These are phyloP conservation scores for Urosaurus nigricauda DNA, from an alignment of 2,797 vertebrate genomes.

Conservation along the genomic window DNA sequence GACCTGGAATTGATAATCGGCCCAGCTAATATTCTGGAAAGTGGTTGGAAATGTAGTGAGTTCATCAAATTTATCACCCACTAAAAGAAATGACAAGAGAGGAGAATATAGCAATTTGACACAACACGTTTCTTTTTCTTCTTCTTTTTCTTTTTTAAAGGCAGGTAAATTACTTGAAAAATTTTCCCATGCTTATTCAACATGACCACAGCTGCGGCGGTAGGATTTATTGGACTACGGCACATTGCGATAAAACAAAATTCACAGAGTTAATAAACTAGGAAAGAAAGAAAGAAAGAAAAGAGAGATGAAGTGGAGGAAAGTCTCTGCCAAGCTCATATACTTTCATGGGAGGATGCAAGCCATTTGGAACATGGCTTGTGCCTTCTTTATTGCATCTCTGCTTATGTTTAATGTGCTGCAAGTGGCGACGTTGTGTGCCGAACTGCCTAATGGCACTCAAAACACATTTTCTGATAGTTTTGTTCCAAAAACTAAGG, in stretches of 20 bases:
- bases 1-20: slow-evolving; percentile 66
- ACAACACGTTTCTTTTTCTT: slow-evolving; percentile 16
- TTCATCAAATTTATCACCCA: slow-evolving; percentile 78
- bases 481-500: slow-evolving; percentile 63
- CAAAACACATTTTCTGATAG: slow-evolving; percentile 63
- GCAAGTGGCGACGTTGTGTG: slow-evolving; percentile 25
- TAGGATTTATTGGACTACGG: slow-evolving; percentile 33
- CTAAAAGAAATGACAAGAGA: slow-evolving; percentile 69
- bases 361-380: background rate
- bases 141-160: slow-evolving; percentile 4
- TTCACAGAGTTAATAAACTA: background rate
- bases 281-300: too few relatives aligned
- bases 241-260: background rate
- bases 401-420: background rate
- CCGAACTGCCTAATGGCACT: slow-evolving; percentile 29
- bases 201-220: background rate
- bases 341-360: slow-evolving; percentile 17
- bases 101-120: slow-evolving; percentile 55
- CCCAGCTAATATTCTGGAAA: slow-evolving; percentile 63
- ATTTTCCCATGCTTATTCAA: slow-evolving; percentile 13
- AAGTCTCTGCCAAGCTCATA: background rate
- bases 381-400: rapidly evolving
- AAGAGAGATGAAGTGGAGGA: too few relatives aligned
- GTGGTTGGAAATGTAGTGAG: slow-evolving; percentile 62
- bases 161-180: slow-evolving; percentile 40